Percentiles rank a stretch among this genome's conserved stretches.
Conservation (phyloP, 2,797 vertebrate species). For the Gymnoscopelus braueri region DNA sequence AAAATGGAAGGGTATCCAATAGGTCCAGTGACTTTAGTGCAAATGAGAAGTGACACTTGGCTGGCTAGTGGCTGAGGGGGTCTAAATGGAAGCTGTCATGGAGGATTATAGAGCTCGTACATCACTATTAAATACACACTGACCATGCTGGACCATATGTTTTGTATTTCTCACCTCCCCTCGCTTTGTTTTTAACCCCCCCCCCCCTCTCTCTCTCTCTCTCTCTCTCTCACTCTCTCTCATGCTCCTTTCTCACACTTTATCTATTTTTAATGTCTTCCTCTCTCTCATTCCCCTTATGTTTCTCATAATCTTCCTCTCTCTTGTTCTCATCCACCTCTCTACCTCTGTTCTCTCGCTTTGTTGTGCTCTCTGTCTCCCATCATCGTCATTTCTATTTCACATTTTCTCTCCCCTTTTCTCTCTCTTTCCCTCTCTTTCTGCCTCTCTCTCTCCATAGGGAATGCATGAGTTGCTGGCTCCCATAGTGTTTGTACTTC, state of each 20-base stretch:
- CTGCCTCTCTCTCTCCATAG: constrained; percentile 69
- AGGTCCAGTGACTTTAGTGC: constrained; percentile 49
- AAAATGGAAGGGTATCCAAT: constrained; percentile 32
- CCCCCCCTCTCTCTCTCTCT: not conserved
- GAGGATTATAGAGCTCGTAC: constrained; percentile 68
- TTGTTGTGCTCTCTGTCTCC: too few relatives aligned
- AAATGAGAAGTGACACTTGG: constrained; percentile 74
- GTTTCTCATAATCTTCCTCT: not conserved
- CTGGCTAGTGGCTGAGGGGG: constrained; percentile 60
- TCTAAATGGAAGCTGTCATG: constrained; percentile 72
- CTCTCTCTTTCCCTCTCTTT: not conserved
- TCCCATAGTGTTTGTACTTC: constrained; percentile 94
- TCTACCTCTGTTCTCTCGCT: too few relatives aligned
- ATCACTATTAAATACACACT: constrained; percentile 67
- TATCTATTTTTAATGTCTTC: not conserved
- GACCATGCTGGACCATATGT: constrained; percentile 56
- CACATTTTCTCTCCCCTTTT: too few relatives aligned
- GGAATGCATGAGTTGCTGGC: constrained; percentile 98
- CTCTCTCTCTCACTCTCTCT: not conserved
- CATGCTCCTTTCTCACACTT: too few relatives aligned
- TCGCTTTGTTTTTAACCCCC: not conserved
- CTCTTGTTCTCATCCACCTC: too few relatives aligned
- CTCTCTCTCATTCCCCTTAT: not conserved
- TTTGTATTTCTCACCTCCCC: constrained; percentile 13
- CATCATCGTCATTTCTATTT: too few relatives aligned